Percentiles rank a stretch among this genome's conserved stretches.
Evolutionary conservation across 1,140 invertebrate species (phyloP).

Genomic region (Ganaspis sp.): DNA sequence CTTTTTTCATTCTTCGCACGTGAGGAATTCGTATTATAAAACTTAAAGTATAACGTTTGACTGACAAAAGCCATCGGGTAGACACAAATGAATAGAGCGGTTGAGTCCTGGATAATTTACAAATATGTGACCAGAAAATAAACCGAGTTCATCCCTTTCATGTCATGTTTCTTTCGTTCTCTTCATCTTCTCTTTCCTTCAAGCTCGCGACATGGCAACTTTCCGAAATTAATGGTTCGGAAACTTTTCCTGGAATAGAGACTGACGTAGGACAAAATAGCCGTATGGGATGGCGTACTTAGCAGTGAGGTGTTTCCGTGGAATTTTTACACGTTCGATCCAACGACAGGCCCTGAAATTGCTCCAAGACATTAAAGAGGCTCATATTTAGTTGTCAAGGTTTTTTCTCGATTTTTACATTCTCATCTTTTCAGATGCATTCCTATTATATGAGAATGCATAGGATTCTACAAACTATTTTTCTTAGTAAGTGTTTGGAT

Average conservation of each 20-base stretch:
- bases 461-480: no score
- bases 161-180: conserved; percentile 12
- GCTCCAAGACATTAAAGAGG: background rate
- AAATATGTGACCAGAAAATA: conserved; percentile 73
- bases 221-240: conserved; percentile 23
- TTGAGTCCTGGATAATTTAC: conserved; percentile 65
- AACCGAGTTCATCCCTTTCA: conserved; percentile 44
- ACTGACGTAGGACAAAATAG: conserved; percentile 22
- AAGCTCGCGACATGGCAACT: conserved; percentile 9
- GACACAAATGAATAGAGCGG: conserved; percentile 69
- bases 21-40: background rate
- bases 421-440: no score
- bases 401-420: background rate
- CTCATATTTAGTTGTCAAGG: background rate
- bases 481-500: no score
- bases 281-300: background rate
- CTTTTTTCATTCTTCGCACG: no score
- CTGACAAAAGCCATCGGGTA: conserved; percentile 11
- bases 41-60: background rate
- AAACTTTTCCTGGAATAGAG: conserved; percentile 7
- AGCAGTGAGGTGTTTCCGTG: conserved; percentile 8
- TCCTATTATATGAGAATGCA: no score
- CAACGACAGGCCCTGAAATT: background rate
- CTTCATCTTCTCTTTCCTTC: conserved; percentile 32
- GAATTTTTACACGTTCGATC: conserved; percentile 10